Percentiles rank a stretch among this genome's conserved stretches.
Conservation (phyloP, 1,140 invertebrate species). For the Drosophila pallidifrons region DNA sequence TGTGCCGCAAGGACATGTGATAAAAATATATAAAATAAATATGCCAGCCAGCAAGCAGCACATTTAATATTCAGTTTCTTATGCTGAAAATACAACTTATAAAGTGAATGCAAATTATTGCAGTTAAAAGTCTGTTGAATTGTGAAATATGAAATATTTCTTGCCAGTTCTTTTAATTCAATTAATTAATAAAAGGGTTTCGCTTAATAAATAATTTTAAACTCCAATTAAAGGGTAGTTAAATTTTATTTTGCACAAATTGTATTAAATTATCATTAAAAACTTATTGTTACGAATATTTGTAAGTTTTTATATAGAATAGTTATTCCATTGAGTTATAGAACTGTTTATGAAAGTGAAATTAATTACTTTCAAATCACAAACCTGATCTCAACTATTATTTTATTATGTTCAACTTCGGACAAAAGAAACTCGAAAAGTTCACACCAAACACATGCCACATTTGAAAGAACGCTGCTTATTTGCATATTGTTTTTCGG, state of each 20-base stretch:
- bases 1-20: conserved; percentile 43
- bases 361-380: background rate
- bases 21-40: conserved; percentile 20
- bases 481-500: conserved; percentile 11
- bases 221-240: too few species aligned
- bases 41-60: conserved; percentile 10
- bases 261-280: too few species aligned
- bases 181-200: too few species aligned
- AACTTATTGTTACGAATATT: too few species aligned
- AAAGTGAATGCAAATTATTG: background rate
- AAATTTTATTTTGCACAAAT: too few species aligned
- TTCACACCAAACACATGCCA: too few species aligned
- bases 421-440: background rate
- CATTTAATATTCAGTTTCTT: conserved; percentile 15
- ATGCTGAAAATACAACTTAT: background rate
- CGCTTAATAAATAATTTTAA: too few species aligned
- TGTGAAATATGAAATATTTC: background rate
- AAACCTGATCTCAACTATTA: background rate
- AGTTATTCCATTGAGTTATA: too few species aligned
- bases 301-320: too few species aligned
- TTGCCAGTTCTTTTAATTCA: background rate
- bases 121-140: background rate
- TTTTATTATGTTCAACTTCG: background rate
- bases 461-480: background rate
- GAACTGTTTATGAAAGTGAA: background rate